Percentiles rank a stretch among this genome's conserved stretches.
phyloP scores from a whole-genome alignment of 2,113 vertebrate species.

The Carlito syrichta region DNA sequence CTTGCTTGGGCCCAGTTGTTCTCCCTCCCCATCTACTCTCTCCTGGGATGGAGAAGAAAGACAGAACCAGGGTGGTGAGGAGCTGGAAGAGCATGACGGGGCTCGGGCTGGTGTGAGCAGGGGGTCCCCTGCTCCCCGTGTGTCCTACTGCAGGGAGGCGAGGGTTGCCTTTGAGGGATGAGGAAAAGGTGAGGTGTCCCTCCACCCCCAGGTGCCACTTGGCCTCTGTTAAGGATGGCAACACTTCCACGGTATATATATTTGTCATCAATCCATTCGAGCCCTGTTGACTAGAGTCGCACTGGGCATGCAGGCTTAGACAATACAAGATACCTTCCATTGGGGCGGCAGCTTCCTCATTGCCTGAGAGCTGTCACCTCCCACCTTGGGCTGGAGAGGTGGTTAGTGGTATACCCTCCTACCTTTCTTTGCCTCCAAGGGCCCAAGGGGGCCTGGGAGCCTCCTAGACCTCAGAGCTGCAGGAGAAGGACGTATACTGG shows the following conservation, averaged over 20 bases:
- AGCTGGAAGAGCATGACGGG: neutral
- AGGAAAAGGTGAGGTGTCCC: neutral
- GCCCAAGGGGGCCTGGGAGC: neutral
- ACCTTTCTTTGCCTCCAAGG: neutral
- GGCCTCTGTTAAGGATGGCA: neutral
- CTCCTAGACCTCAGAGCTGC: neutral
- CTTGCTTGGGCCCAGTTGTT: neutral
- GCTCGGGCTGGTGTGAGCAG: too few species aligned
- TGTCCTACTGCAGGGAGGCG: neutral
- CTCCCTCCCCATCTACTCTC: neutral
- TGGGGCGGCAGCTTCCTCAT: neutral
- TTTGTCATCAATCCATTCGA: neutral
- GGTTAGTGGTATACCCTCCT: neutral
- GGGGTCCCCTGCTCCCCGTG: neutral
- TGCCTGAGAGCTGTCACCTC: neutral
- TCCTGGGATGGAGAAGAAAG: neutral
- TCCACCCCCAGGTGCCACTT: neutral
- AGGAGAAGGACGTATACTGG: neutral
- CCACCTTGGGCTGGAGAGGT: neutral
- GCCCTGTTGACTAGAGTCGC: too few species aligned
- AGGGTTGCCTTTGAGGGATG: neutral
- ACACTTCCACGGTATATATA: neutral
- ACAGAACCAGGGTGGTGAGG: neutral
- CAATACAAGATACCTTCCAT: neutral
- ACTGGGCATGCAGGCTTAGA: neutral